Percentiles rank a stretch among this genome's conserved stretches.
Evolutionary conservation across 2,888 invertebrate species (phyloP).

Genomic region (Tachystola acroxantha): DNA sequence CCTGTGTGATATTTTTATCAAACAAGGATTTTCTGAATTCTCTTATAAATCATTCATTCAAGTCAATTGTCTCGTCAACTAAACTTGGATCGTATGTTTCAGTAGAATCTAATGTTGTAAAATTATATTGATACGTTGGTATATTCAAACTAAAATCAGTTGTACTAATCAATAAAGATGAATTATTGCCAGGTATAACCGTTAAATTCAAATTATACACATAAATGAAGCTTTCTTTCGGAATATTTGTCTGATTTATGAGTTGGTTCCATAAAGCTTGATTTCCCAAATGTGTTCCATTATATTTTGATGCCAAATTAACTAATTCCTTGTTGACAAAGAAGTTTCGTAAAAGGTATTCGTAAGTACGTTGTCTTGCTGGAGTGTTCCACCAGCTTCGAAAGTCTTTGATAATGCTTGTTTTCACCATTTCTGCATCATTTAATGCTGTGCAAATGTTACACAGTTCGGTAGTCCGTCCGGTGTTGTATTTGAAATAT

Average conservation of each 20-base stretch:
- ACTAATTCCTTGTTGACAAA: neutral
- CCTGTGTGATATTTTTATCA: no score
- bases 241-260: neutral
- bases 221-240: neutral
- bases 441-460: conserved; percentile 21
- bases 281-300: neutral
- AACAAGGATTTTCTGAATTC: no score
- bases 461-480: conserved; percentile 10
- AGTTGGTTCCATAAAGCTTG: neutral
- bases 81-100: no score
- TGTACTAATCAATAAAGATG: no score
- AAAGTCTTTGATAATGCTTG: conserved; percentile 12
- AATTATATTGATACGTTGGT: no score
- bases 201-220: no score
- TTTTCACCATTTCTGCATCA: conserved; percentile 12
- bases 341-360: neutral
- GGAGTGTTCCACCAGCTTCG: conserved; percentile 21
- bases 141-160: no score
- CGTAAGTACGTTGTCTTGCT: neutral
- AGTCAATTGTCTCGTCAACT: no score
- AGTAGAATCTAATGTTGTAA: no score
- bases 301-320: neutral
- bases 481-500: conserved; percentile 18
- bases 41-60: no score
- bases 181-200: no score